Percentiles rank a stretch among this genome's conserved stretches.
Evolutionary conservation across 64 coral and sea anemone genomes (phyloP).

Genomic region (Pocillopora verrucosa): DNA sequence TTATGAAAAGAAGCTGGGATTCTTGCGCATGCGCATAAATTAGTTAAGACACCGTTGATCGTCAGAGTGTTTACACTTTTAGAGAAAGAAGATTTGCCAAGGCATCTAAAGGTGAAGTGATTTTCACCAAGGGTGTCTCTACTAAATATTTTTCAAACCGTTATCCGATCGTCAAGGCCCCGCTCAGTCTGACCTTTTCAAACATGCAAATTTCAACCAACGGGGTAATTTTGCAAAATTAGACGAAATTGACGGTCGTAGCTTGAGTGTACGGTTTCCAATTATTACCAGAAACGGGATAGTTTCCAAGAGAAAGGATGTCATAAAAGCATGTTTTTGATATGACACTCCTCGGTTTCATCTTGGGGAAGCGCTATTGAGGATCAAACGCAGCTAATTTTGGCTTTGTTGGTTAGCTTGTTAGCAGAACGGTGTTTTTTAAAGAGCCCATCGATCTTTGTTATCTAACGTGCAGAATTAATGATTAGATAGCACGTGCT

Average conservation of each 20-base stretch:
- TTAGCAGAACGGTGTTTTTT: constrained; percentile 29
- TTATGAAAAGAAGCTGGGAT: neutral
- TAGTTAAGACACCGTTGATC: neutral
- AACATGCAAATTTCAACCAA: constrained; percentile 31
- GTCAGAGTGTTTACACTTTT: neutral
- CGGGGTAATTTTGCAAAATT: constrained; percentile 31
- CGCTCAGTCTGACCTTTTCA: neutral
- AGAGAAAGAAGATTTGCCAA: neutral
- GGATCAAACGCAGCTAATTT: constrained; percentile 28
- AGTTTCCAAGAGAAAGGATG: constrained; percentile 15
- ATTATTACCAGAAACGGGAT: neutral
- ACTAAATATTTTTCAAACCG: neutral
- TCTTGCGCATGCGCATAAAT: constrained; percentile 40
- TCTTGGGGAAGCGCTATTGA: neutral
- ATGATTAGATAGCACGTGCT: constrained; percentile 74
- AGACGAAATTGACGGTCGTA: constrained; percentile 19
- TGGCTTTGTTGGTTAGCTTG: neutral
- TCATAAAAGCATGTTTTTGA: constrained; percentile 31
- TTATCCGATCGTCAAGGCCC: neutral
- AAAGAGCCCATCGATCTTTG: constrained; percentile 61
- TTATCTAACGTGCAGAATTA: constrained; percentile 57
- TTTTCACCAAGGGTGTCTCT: neutral
- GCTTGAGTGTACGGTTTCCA: neutral
- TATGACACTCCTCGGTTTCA: neutral
- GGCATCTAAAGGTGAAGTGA: neutral